Evolutionary conservation across 2,113 vertebrate genomes (phyloP).

Genomic region (Colaptes auratus): DNA sequence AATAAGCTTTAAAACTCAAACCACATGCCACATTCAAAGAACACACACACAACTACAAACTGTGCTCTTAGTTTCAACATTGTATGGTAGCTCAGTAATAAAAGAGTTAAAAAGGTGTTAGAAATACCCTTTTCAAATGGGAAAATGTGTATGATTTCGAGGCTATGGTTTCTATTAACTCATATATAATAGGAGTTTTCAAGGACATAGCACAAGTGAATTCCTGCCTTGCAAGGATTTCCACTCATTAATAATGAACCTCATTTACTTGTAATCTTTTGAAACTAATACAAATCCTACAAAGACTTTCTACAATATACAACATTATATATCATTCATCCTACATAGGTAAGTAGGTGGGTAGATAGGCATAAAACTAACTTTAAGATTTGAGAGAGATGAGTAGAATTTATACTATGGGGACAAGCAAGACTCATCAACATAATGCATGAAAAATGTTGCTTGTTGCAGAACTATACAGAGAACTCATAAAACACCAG

Average conservation of each 20-base stretch:
- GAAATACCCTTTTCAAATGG: conserved; percentile 20
- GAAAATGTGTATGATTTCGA: conserved; percentile 30
- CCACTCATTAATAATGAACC: not conserved
- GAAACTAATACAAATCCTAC: not conserved
- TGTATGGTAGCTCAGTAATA: not conserved
- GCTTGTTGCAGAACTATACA: not conserved
- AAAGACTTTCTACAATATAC: not conserved
- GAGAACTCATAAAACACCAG: not conserved
- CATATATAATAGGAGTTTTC: not conserved
- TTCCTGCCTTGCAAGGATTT: not conserved
- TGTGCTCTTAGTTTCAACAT: not conserved
- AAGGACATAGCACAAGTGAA: not conserved
- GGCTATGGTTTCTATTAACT: not conserved
- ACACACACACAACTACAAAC: not conserved
- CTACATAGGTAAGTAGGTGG: not conserved
- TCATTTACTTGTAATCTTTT: not conserved
- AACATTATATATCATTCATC: not conserved
- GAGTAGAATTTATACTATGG: not conserved
- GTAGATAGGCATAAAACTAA: not conserved
- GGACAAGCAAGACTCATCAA: not conserved
- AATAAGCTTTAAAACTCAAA: conserved; percentile 74
- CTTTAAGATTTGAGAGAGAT: not conserved
- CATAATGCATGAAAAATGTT: not conserved
- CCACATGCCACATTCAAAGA: conserved; percentile 62
- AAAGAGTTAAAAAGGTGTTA: conserved; percentile 23